A percentile compares a stretch with the other conserved stretches of the same genome.
phyloP scores from a whole-genome alignment of 2,113 vertebrate species.

The Illadopsis cleaveri region DNA sequence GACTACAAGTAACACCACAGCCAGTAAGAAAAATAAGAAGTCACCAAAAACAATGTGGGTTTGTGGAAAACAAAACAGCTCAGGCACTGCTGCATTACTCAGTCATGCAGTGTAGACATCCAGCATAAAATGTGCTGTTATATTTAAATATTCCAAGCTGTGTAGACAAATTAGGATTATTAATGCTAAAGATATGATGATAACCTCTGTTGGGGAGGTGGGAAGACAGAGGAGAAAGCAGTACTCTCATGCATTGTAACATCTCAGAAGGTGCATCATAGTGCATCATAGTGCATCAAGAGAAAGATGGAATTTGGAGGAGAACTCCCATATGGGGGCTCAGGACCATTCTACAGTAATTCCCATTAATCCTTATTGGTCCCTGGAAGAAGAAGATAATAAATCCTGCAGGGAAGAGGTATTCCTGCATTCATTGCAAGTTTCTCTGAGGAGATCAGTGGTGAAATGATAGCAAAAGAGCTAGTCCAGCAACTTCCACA shows the following conservation, averaged over 20 bases:
- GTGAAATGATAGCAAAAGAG: background rate
- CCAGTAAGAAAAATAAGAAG: background rate
- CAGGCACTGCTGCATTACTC: background rate
- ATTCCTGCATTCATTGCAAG: background rate
- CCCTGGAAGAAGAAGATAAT: background rate
- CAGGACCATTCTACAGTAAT: background rate
- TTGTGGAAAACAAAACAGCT: background rate
- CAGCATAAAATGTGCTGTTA: no score
- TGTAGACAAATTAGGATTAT: background rate
- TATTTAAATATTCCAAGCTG: background rate
- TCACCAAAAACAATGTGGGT: rapidly evolving
- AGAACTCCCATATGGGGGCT: background rate
- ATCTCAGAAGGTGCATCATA: background rate
- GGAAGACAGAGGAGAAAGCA: background rate
- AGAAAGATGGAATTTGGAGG: background rate
- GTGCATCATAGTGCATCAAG: background rate
- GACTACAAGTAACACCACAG: background rate
- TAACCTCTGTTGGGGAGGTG: rapidly evolving
- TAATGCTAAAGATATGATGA: background rate
- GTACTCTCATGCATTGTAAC: background rate
- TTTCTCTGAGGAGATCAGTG: background rate
- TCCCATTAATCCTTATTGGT: background rate
- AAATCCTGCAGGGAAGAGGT: background rate
- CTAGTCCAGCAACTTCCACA: background rate
- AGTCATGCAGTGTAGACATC: background rate